These are phyloP conservation scores for Hemicentrotus pulcherrimus DNA, from an alignment of 35 echinoderm and acorn worm species.

Conservation along the genomic window DNA sequence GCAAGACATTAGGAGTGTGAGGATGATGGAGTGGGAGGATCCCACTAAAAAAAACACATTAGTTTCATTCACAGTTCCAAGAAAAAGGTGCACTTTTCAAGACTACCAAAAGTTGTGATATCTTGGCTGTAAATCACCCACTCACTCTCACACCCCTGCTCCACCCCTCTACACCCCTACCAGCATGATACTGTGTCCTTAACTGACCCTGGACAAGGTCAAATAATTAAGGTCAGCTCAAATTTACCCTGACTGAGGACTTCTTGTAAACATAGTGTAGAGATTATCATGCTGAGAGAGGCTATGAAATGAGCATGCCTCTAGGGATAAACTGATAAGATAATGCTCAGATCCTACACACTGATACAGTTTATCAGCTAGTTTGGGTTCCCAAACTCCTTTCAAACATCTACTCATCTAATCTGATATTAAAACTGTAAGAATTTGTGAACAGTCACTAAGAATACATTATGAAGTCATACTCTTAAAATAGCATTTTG, in stretches of 20 bases:
- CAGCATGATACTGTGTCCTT: not conserved
- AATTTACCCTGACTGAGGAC: not conserved
- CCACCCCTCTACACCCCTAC: not conserved
- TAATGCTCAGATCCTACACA: not conserved
- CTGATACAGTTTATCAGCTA: not conserved
- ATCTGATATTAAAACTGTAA: not conserved
- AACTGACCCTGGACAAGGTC: conserved; percentile 32
- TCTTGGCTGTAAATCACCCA: not conserved
- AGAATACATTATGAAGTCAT: not conserved
- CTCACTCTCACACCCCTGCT: not conserved
- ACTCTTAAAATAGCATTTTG: not conserved
- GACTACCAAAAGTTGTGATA: not conserved
- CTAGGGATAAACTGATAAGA: not conserved
- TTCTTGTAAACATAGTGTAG: not conserved
- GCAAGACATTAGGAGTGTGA: not conserved
- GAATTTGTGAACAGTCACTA: not conserved
- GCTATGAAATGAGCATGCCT: not conserved
- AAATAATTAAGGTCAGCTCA: conserved; percentile 33
- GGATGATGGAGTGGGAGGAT: not conserved
- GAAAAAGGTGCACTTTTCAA: not conserved
- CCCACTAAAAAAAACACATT: not conserved
- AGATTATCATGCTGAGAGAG: not conserved
- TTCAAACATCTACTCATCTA: not conserved
- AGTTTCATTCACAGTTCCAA: not conserved
- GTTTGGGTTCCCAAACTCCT: not conserved